Evolutionary conservation across 2,113 vertebrate species (phyloP), one percentile per base, ranked within the genome.

Genomic region (Morone chrysops): DNA sequence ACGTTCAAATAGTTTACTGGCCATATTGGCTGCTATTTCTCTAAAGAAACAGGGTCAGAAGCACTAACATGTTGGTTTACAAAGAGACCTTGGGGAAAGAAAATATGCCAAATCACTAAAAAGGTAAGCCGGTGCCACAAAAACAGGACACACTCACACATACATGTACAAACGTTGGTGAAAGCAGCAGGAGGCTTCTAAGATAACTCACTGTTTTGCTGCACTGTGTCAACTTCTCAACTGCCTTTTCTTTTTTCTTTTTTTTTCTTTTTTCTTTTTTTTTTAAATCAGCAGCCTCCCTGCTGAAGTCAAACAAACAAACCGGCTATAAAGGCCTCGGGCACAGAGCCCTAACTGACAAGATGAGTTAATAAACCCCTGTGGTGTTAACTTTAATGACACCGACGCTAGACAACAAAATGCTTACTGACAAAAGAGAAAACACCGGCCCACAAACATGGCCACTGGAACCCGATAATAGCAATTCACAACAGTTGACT

Each of bases 301-400:
- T 13, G 2, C 86, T 65, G 76, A 90, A 82, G 67, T 71, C 74
- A 82, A 82, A 81, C 83, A 87, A 81, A 80, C 68, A 76, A 59
- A 80, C 62, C 9, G 5, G 16, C 70, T 40, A 22, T 56, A 78
- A 89, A 84, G 78, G 60, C 75, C 77, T 60, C 22, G 4, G 51
- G 79, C 83, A 41, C 22, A n/a, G 20, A 86, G 53, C 16, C 62
- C 48, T 18, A 25, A 80, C 77, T 31, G 79, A 90, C 83, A 83
- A 61, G 73, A 83, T 12, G 80, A 92, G 91, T 86, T 93, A 83
- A 90, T 85, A 91, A 92, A 89, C 75, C 73, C 82, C 68, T 47
- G 12, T 6, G 65, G 87, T 78, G 81, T 80, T 74, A 65, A 50
- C 87, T 87, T 90, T 80, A 89, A 91, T 67, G 80, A 83, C 69